Base-by-base conservation (phyloP, 1,140 invertebrate species). In the Neodiprion lecontei region DNA sequence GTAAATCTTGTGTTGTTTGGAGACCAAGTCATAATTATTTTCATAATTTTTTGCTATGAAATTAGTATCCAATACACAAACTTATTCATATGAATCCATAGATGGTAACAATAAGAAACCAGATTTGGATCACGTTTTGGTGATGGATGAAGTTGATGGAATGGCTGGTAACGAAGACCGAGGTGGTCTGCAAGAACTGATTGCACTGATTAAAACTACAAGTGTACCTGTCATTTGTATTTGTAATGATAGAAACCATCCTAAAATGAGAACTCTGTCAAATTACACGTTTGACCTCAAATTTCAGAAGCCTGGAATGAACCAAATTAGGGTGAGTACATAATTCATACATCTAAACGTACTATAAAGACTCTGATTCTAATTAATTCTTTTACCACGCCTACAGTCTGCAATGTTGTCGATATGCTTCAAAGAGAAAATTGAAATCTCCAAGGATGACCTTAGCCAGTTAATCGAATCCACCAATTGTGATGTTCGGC, bases 131-230 rank as follows among this genome's bases (percentile, higher is more conserved):
- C 96, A 98, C 84, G 96, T 98, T 40, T 85, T 99, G 0, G 91
- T 99, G 12, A 99, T 99, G 99, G 99, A 99, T 83, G 99, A 99
- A 92, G 98, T 99, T 0, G 99, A 99, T 86, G 99, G 99, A 12
- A 99, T 99, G 98, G 96, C 97, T 11, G 99, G 99, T 12, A 99
- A 99, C 87, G 97, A 99, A 87, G 99, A 99, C 88, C 91, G 99
- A 79, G 98, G 98, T 68, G 99, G 98, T 69, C 91, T 99, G 67
- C 95, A 96, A 87, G 98, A 99, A 90, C 86, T 99, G 12, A 98
- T 99, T 77, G 88, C 89, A 21, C 89, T 99, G 7, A 99, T 99
- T 67, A 99, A 99, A 89, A 89, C 90, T 2, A 92, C 96, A 0
- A 94, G 94, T 70, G 92, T 99, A 70, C 99, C 99, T 0, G 94